Percentiles rank a stretch among this genome's conserved stretches.
Conservation (phyloP, 2,113 vertebrate genomes). For the Cryptotis parvus region DNA sequence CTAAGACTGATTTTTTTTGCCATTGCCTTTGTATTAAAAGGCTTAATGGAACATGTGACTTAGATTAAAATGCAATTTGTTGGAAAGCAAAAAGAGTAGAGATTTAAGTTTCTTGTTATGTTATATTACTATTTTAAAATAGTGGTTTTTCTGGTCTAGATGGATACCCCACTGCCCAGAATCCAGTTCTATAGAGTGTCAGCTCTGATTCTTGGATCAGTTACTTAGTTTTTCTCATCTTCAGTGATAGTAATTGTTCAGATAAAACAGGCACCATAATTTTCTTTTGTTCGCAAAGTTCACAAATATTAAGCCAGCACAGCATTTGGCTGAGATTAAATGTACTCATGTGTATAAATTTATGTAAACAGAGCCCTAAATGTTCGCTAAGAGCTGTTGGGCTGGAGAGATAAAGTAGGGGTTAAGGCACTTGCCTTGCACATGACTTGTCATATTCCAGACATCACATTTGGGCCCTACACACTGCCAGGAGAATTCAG, state of each 20-base stretch:
- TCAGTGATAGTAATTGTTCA: neutral
- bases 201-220: neutral
- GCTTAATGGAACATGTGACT: slow-evolving; percentile 62
- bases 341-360: no score
- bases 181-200: neutral
- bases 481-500: no score
- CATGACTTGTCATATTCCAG: no score
- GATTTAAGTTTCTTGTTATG: neutral
- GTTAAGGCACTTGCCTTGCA: no score
- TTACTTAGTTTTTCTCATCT: neutral
- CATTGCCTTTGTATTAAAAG: slow-evolving; percentile 56
- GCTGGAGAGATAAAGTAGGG: no score
- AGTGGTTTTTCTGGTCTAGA: neutral
- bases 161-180: neutral
- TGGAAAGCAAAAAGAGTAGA: slow-evolving; percentile 7
- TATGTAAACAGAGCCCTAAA: no score
- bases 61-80: slow-evolving; percentile 67
- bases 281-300: neutral
- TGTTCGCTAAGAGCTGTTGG: no score
- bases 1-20: slow-evolving; percentile 54
- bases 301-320: neutral
- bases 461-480: no score
- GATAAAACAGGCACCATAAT: neutral
- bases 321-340: no score
- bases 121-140: neutral